Evolutionary conservation across 2,888 invertebrate genomes (phyloP), one percentile per base, ranked within the genome.

Genomic region (Psylliodes chrysocephalus): DNA sequence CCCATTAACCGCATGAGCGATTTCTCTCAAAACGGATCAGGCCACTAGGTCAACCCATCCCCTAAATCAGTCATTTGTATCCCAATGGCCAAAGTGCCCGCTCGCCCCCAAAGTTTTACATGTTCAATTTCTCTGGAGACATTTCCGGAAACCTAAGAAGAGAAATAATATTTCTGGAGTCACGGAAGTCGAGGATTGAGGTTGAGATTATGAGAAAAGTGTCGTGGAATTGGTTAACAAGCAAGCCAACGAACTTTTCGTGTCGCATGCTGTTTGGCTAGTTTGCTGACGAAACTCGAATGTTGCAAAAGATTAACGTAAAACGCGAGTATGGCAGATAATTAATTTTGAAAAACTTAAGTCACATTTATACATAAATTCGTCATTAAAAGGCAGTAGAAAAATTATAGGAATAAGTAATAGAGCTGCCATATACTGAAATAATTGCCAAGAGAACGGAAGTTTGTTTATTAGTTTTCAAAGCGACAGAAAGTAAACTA

Each of bases 191-290:
- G 18, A 42, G 42, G 42, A 42, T 42, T 42, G 42, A 42, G 42
- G 42, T 42, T 42, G 42, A 18, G 42, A 42, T 42, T 42, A 42
- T 42, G 18, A 42, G 42, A 42, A 42, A 42, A 42, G 42, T 42
- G 42, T 42, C 42, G 42, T 10, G 42, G 42, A 42, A 42, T 42
- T 10, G 42, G 42, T 42, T 42, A 42, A 42, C 42, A 42, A 42
- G 42, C 42, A 42, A 42, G 42, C 42, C 42, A 42, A 42, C 18
- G 42, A 42, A 42, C 42, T 42, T 42, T 42, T 42, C 18, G 42
- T 7, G 7, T 42, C 18, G 42, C 42, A 17, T 17, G 42, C 15
- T 42, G 42, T n/a, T n/a, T n/a, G n/a, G n/a, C n/a, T n/a, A n/a
- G n/a, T n/a, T n/a, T n/a, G n/a, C 42, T 42, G 42, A 42, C 17